Evolutionary conservation across 2,797 vertebrate genomes (phyloP), one percentile per base, ranked within the genome.

Genomic region (Smutsia gigantea): DNA sequence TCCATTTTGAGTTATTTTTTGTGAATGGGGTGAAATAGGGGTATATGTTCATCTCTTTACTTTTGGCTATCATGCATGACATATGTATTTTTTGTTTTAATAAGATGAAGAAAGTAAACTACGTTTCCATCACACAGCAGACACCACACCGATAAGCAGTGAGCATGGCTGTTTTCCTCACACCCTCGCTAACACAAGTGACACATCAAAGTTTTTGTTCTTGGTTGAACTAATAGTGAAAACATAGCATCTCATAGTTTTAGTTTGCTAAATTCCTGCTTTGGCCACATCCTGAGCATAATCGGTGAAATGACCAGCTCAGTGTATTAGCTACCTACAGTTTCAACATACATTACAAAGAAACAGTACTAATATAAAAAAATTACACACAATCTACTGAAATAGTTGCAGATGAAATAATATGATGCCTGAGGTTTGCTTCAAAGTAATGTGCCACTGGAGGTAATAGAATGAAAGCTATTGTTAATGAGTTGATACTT

Each of bases 1-100:
- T 84, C 27, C 81, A 53, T 71, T 66, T 92, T 74, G n/a, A 83
- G 19, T 74, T 82, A 66, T 66, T 88, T 94, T 74, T 61, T 82
- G 46, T 82, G 10, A 83, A 63, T 83, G 27, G 10, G 55, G 7
- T 84, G 39, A 94, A 81, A 57, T 34, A 57, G 12, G 17, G 8
- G 4, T 51, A 53, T 42, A 81, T 34, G 21, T 19, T 51, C 61
- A 84, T 78, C 37, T 23, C 77, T 82, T 78, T 13, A 37, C 23
- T 66, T 64, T 23, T 88, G 37, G 46, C 18, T 66, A 55, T 64
- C 34, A 18, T 83, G 46, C 34, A 18, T 83, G 46, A 55, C 15
- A 59, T 31, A n/a, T n/a, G 3, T 79, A 39, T 82, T 92, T 87
- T 66, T 23, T 51, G 68, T 81, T 82, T 46, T 7, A 12, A 81